Evolutionary conservation across 1,140 invertebrate species (phyloP), one percentile per base, ranked within the genome.

Genomic region (Leptinotarsa defecta): DNA sequence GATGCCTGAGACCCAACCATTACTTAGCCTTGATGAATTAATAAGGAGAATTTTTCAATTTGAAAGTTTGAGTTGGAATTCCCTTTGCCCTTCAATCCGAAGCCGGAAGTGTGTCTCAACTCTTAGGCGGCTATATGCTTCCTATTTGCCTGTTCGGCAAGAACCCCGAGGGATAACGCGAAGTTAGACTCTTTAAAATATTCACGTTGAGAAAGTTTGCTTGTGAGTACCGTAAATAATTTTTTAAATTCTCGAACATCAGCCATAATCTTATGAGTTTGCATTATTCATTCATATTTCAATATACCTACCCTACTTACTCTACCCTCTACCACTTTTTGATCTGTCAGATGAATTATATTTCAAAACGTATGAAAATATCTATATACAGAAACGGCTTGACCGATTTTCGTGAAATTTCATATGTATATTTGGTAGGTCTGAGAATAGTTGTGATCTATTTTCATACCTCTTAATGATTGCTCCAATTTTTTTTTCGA

Each of bases 141-240:
- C 72, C 65, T 74, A 74, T 74, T 68, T 75, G 43, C 73, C 48
- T 34, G 76, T 77, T 75, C 68, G 22, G 24, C n/a, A 43, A 43
- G 34, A 48, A 67, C 76, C 64, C 24, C 11, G 1, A 57, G 74
- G 76, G 75, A 72, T 75, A 72, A n/a, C 72, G 22, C 68, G 34
- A 76, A 73, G 74, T 75, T 78, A 67, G 52, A 49, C 24, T 65
- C 71, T 57, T 71, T 78, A 34, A 78, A 78, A 78, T 78, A 78
- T 78, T 78, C 74, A 78, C 71, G 72, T 52, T 76, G 70, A 77
- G 76, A 78, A 78, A 76, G 76, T 74, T 78, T 75, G 68, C 71
- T 74, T 76, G 74, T 67, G 57, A 70, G 52, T 57, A 61, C 52
- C 61, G 71, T 69, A 76, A 78, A 78, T 76, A 74, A 76, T 76